These are phyloP conservation scores for Netelia fuscicornis DNA, from an alignment of 2,888 invertebrate species.

Conservation along the genomic window DNA sequence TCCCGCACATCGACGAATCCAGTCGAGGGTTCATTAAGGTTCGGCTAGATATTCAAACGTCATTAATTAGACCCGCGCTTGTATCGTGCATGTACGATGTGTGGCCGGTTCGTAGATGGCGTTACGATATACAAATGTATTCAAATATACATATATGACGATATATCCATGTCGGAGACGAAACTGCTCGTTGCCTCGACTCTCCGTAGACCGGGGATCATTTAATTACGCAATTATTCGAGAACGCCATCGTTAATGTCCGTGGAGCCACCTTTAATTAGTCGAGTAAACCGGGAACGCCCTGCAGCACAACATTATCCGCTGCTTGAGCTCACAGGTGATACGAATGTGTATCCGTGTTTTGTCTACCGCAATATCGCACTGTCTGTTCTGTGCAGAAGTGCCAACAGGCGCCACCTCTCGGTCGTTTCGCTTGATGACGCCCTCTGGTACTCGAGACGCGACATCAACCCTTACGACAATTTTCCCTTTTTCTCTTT, in stretches of 20 bases:
- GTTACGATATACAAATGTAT: neutral
- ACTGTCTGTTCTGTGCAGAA: slow-evolving; percentile 22
- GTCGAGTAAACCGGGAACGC: slow-evolving; percentile 58
- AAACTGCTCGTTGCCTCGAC: neutral
- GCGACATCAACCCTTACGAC: slow-evolving; percentile 22
- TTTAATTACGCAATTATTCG: slow-evolving; percentile 69
- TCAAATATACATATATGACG: neutral
- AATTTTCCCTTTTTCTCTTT: slow-evolving; percentile 11
- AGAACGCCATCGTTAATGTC: slow-evolving; percentile 64
- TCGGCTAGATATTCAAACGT: slow-evolving; percentile 19
- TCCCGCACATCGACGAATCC: slow-evolving; percentile 47
- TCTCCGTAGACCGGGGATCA: slow-evolving; percentile 52
- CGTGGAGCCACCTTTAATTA: slow-evolving; percentile 71
- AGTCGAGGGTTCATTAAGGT: slow-evolving; percentile 48
- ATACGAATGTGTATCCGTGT: neutral
- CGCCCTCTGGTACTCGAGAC: neutral
- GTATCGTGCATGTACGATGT: slow-evolving; percentile 26
- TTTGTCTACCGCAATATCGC: neutral
- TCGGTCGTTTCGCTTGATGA: slow-evolving; percentile 4
- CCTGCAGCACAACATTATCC: slow-evolving; percentile 36
- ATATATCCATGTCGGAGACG: too few species aligned
- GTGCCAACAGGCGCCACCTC: slow-evolving; percentile 35
- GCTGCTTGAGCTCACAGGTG: neutral
- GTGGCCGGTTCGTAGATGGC: neutral
- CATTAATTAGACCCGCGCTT: slow-evolving; percentile 49